A percentile compares a stretch with the other conserved stretches of the same genome.
phyloP scores from a whole-genome alignment of 1,140 invertebrate genomes.

The Aplysia californica region DNA sequence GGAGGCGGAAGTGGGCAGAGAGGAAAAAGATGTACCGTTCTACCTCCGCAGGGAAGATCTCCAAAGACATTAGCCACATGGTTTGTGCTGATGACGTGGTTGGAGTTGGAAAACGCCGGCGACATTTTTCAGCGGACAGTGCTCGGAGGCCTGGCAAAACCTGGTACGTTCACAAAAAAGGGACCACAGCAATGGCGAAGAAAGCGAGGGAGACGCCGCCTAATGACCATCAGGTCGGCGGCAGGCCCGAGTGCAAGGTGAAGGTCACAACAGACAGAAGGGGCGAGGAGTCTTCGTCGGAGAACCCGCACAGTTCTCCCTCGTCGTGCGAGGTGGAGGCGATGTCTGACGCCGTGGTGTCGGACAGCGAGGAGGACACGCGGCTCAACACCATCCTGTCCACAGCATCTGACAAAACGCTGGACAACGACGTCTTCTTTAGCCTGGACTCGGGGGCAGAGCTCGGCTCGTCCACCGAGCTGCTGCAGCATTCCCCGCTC shows the following conservation, averaged over 20 bases:
- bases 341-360: constrained; percentile 9
- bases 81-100: background rate
- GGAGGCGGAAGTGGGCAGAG: constrained; percentile 19
- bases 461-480: constrained; percentile 7
- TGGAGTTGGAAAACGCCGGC: background rate
- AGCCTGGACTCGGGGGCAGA: constrained; percentile 15
- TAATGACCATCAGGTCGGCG: background rate
- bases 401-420: constrained; percentile 11
- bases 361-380: constrained; percentile 17
- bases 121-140: constrained; percentile 25
- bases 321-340: constrained; percentile 7
- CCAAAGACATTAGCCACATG: background rate
- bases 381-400: constrained; percentile 6
- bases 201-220: background rate
- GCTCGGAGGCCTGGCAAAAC: background rate
- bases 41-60: constrained; percentile 7
- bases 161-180: background rate
- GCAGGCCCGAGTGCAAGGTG: background rate
- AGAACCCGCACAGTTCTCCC: constrained; percentile 17
- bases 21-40: constrained; percentile 23
- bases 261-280: background rate
- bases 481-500: background rate
- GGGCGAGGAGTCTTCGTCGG: constrained; percentile 13
- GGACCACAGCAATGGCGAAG: background rate
- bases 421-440: constrained; percentile 25